These are phyloP conservation scores for Tenodera sinensis DNA, from an alignment of 2,888 invertebrate genomes.

Conservation along the genomic window DNA sequence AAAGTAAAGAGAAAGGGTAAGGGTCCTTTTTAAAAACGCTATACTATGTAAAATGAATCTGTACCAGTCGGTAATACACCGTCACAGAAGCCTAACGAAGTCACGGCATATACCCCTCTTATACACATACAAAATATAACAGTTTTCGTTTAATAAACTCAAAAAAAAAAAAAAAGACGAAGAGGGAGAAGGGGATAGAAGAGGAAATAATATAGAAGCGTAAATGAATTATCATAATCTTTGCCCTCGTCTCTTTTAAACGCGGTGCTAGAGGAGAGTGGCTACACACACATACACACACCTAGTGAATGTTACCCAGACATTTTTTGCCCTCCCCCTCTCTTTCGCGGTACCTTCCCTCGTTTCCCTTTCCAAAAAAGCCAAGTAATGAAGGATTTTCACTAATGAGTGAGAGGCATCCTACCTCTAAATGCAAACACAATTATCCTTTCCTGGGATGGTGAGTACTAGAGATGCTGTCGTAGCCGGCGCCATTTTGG, in stretches of 20 bases:
- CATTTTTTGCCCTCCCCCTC: conserved; percentile 1
- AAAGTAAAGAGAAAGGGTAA: not conserved
- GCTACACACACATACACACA: not conserved
- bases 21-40: not conserved
- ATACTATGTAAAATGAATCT: conserved; percentile 5
- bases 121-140: conserved; percentile 10
- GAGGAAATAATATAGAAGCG: conserved; percentile 18
- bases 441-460: conserved; percentile 12
- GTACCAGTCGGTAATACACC: not conserved
- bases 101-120: conserved; percentile 1
- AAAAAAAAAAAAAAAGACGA: not conserved
- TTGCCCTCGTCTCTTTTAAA: conserved; percentile 6
- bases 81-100: conserved; percentile 10
- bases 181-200: not conserved
- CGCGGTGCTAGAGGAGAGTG: not conserved
- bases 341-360: not conserved
- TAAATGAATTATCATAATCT: conserved; percentile 19
- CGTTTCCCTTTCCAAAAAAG: conserved; percentile 3
- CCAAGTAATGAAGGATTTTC: conserved; percentile 26
- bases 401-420: conserved; percentile 23
- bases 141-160: conserved; percentile 16
- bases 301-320: conserved; percentile 15
- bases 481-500: not conserved
- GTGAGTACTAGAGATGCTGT: not conserved
- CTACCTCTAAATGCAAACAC: conserved; percentile 26